phyloP scores from a whole-genome alignment of 2,797 vertebrate species.

The Pitangus sulphuratus region DNA sequence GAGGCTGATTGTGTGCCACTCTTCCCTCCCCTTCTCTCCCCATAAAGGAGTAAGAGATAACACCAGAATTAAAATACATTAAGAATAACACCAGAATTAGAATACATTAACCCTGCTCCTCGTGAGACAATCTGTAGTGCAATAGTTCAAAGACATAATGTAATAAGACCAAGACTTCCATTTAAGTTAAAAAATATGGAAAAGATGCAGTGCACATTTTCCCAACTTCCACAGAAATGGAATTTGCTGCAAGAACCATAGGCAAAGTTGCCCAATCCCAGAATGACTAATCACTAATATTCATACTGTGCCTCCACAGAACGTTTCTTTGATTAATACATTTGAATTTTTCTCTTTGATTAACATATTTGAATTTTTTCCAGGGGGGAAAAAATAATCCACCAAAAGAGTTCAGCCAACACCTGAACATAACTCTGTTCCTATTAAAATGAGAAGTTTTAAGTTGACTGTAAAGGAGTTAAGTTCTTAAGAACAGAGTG shows the following conservation, averaged over 20 bases:
- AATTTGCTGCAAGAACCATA: neutral
- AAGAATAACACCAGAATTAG: neutral
- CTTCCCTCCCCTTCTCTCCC: neutral
- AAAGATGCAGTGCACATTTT: neutral
- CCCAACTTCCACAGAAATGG: neutral
- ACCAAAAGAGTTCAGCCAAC: neutral
- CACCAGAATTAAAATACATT: neutral
- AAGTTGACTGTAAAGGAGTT: neutral
- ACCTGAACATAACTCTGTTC: neutral
- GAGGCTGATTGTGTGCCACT: neutral
- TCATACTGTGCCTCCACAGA: neutral
- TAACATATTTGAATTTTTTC: neutral
- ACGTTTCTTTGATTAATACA: neutral
- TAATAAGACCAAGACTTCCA: neutral
- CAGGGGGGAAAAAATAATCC: accelerated
- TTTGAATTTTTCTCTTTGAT: neutral
- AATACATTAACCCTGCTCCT: neutral
- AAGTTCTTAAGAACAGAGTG: neutral
- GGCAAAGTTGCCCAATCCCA: neutral
- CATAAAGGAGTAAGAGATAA: neutral
- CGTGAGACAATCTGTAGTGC: neutral
- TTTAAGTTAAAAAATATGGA: neutral
- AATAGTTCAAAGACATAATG: neutral
- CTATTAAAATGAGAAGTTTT: neutral
- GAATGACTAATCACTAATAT: neutral